Base-by-base conservation (phyloP, 2,888 invertebrate species). In the Octonoba sinensis region DNA sequence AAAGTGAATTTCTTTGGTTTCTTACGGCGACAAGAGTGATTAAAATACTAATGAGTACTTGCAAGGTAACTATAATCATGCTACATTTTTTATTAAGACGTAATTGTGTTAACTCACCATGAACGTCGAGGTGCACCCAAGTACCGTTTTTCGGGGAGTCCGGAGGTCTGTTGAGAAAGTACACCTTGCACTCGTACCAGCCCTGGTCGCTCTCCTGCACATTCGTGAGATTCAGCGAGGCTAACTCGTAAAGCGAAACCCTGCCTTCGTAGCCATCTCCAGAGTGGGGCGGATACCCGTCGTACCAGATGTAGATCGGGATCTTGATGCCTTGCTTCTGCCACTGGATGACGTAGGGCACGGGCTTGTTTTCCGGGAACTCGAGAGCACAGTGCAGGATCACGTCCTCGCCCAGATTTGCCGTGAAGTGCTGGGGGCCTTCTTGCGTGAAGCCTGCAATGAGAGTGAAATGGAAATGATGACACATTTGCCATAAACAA, bases 341-440 rank as follows among this genome's bases (percentile, higher is more conserved):
- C 97, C 97, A 98, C 92, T 97, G 96, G 90, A 97, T 93, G 91
- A 97, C 96, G 92, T 97, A 96, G 91, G 96, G 96, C 95, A 85
- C 85, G 1, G 84, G 84, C 49, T 84, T 77, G 27, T 84, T 83
- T 90, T 95, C 95, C 89, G 96, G 95, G 91, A 96, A 97, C 91
- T 96, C 96, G 91, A 97, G 96, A 91, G 96, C 95, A 91, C 97
- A 98, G 91, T 96, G 96, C 92, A 98, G 95, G 89, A 97, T 84
- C 91, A 97, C 96, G 90, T 95, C 95, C 91, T 97, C 96, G 89
- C 97, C 97, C 89, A 97, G 92, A 91, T 96, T 96, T 87, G 97
- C 96, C 89, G 97, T 96, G 92, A 85, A 72, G 60, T 81, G 83
- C 49, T 83, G 73, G 22, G 83, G 76, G 36, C 65, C 74, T 65